Evolutionary conservation across 2,113 vertebrate genomes (phyloP).

Genomic region (Apodemus sylvaticus): DNA sequence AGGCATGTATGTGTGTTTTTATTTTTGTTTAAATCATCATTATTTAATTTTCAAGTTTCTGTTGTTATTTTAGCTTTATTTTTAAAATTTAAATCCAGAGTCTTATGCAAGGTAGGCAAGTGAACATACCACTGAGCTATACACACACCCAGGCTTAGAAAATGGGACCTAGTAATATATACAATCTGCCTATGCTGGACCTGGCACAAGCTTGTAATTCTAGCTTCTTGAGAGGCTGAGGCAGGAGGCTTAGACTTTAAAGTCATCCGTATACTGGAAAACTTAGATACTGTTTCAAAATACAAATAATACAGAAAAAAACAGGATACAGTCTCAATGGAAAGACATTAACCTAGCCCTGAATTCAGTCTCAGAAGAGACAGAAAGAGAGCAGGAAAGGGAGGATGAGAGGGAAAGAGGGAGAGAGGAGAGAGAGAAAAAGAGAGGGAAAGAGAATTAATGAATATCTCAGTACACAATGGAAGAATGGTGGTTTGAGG

Average conservation of each 20-base stretch:
- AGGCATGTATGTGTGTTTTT: background rate
- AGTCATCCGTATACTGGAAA: background rate
- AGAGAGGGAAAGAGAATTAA: background rate
- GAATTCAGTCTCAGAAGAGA: background rate
- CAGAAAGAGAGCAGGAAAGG: background rate
- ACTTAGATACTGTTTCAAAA: background rate
- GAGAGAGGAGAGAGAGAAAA: fast-evolving
- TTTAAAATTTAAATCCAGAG: background rate
- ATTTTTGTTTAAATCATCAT: background rate
- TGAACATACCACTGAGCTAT: no score
- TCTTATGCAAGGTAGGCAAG: no score
- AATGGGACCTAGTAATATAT: background rate
- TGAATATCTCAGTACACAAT: background rate
- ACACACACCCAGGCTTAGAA: background rate
- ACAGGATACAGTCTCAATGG: background rate
- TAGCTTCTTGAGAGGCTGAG: background rate
- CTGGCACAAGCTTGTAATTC: background rate
- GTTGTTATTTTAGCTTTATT: background rate
- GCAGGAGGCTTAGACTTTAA: background rate
- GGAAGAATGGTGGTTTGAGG: background rate
- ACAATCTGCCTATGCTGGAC: background rate
- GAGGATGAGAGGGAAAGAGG: background rate
- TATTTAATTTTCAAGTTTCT: background rate
- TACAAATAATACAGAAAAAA: background rate
- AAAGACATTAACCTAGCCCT: background rate